Evolutionary conservation across 1,140 invertebrate genomes (phyloP).

Genomic region (Drosophila athabasca): DNA sequence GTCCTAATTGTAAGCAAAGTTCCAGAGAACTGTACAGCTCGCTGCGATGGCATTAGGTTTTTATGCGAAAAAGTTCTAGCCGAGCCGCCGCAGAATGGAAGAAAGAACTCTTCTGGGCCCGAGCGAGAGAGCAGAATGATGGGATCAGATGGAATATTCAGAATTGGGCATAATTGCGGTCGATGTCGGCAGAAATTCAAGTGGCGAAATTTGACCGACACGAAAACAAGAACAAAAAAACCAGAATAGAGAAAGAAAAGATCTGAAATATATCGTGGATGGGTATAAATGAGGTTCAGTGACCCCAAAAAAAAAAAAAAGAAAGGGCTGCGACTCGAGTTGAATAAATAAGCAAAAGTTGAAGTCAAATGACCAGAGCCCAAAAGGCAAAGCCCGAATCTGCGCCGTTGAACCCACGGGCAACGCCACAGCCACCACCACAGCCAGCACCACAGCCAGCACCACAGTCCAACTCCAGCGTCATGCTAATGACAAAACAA

Average conservation of each 20-base stretch:
- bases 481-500: slow-evolving; percentile 78
- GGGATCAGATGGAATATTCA: slow-evolving; percentile 26
- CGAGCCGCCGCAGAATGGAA: slow-evolving; percentile 1
- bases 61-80: slow-evolving; percentile 74
- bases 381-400: no score
- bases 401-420: slow-evolving; percentile 11
- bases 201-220: slow-evolving; percentile 45
- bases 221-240: slow-evolving; percentile 23
- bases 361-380: slow-evolving; percentile 7
- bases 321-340: not conserved
- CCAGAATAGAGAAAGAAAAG: slow-evolving; percentile 13
- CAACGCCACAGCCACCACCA: not conserved
- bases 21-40: slow-evolving; percentile 70
- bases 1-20: slow-evolving; percentile 80
- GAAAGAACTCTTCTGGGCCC: slow-evolving; percentile 11
- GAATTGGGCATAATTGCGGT: slow-evolving; percentile 69
- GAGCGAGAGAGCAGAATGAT: slow-evolving; percentile 26
- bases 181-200: slow-evolving; percentile 75
- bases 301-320: slow-evolving; percentile 22
- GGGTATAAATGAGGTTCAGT: slow-evolving; percentile 28
- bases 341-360: slow-evolving; percentile 46
- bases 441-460: not conserved
- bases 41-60: slow-evolving; percentile 61
- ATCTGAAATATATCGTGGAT: not conserved
- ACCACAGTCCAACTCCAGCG: slow-evolving; percentile 15